Evolutionary conservation across 2,888 invertebrate genomes (phyloP), one percentile per base, ranked within the genome.

Genomic region (Erpobdella octoculata): DNA sequence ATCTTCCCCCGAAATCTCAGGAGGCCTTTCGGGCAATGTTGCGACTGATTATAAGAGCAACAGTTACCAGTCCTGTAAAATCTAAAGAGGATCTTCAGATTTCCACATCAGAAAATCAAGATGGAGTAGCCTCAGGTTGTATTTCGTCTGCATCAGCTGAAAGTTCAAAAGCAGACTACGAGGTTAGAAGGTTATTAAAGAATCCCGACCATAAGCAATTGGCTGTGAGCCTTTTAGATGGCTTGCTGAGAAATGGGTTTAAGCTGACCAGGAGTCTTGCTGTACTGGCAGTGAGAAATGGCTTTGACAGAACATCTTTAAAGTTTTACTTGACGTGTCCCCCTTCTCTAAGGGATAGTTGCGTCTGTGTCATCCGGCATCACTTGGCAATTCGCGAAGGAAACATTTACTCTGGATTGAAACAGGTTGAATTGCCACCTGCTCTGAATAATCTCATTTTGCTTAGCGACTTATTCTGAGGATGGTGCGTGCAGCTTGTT

Each of bases 181-280:
- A 46, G 5, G 75, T 76, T 46, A 69, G 76, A 37, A 53, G 72
- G 35, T 71, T 66, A 33, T 48, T 76, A n/a, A 74, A 74, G 21
- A 72, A 66, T 15, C 53, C 53, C 53, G 74, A 76, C 36, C 74
- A 73, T 59, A 31, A 71, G 6, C 75, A 76, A 28, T 59, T 74
- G 18, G 71, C 75, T 0, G 36, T 37, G 33, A 76, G 75, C 59
- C 62, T 76, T 9, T 76, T 68, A 71, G 68, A 66, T 9, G 65
- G 48, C 28, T 68, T 76, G n/a, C 37, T 76, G 6, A 48, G 75
- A 12, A 76, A 76, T 65, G 76, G 75, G 4, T 73, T 74, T 58
- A 38, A 35, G 9, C 74, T 74, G 6, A 73, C 69, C 3, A 75
- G 73, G 25, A 65, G 71, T 9, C 61, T 76, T 21, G 71, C 46